Percentiles rank a stretch among this genome's conserved stretches.
phyloP scores from a whole-genome alignment of 2,888 invertebrate genomes.

The Agrochola lychnidis region DNA sequence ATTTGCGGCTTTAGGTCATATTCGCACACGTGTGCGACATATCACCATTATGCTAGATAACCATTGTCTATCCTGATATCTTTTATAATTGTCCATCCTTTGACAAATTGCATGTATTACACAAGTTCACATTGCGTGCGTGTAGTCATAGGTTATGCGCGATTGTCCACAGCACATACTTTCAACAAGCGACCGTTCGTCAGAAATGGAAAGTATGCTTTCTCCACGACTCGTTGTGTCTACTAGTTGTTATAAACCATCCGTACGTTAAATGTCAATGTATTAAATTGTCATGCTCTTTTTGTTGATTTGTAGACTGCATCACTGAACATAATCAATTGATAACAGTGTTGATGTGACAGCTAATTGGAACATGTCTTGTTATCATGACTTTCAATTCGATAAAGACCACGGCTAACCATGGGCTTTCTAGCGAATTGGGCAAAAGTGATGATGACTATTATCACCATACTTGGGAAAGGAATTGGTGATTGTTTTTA shows the following conservation, averaged over 20 bases:
- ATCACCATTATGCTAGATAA: slow-evolving; percentile 4
- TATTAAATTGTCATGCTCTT: slow-evolving; percentile 46
- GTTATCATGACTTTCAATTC: background rate
- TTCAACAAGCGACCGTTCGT: slow-evolving; percentile 36
- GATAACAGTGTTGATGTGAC: slow-evolving; percentile 2
- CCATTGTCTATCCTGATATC: background rate
- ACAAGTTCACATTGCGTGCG: slow-evolving; percentile 53
- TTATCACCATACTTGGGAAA: background rate
- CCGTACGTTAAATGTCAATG: slow-evolving; percentile 43
- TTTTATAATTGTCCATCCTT: slow-evolving; percentile 5
- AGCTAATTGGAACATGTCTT: background rate
- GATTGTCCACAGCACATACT: slow-evolving; percentile 47
- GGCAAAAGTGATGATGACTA: background rate
- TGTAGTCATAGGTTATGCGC: slow-evolving; percentile 48
- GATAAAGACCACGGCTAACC: background rate
- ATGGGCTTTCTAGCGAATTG: background rate
- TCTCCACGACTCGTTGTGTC: slow-evolving; percentile 49
- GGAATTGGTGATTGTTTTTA: background rate
- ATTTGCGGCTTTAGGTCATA: background rate
- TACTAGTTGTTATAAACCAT: slow-evolving; percentile 18
- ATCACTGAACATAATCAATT: slow-evolving; percentile 5
- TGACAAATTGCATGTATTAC: slow-evolving; percentile 37
- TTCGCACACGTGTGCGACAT: background rate
- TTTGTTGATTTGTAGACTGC: slow-evolving; percentile 5
- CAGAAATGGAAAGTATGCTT: slow-evolving; percentile 69